Evolutionary conservation across 2,797 vertebrate genomes (phyloP).

Genomic region (Mormyrops attenuatus): DNA sequence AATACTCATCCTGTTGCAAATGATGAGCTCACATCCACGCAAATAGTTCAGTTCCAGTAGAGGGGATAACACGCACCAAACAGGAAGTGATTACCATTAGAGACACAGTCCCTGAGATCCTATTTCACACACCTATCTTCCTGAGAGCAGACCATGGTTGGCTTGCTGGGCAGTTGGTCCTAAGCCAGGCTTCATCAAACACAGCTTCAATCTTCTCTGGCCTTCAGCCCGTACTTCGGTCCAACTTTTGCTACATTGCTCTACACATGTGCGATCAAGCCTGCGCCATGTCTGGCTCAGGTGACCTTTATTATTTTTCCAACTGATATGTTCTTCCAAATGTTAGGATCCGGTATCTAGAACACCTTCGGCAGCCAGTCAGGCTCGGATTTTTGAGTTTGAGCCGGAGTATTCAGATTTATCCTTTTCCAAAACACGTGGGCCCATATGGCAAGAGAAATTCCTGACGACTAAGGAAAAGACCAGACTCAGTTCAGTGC

Average conservation of each 20-base stretch:
- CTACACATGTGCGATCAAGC: background rate
- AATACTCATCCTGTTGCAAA: background rate
- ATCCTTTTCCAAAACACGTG: background rate
- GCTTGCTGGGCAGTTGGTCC: background rate
- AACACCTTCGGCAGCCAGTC: background rate
- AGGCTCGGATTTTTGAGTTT: background rate
- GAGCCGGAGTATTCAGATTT: background rate
- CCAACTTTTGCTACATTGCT: background rate
- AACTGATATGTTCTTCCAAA: background rate
- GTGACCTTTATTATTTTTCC: background rate
- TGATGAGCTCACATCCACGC: background rate
- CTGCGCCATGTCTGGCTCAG: background rate
- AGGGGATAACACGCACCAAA: background rate
- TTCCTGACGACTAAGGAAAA: conserved; percentile 4
- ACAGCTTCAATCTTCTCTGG: background rate
- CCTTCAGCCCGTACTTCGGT: background rate
- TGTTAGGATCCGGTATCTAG: background rate
- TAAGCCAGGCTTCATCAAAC: background rate
- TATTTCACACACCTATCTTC: background rate
- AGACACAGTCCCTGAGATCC: background rate
- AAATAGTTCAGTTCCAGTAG: background rate
- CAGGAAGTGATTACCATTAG: conserved; percentile 4
- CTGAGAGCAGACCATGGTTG: background rate
- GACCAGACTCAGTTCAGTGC: conserved; percentile 34
- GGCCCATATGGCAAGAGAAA: background rate